These are phyloP conservation scores for Malurus leucopterus DNA, from an alignment of 2,797 vertebrate species.

Conservation along the genomic window DNA sequence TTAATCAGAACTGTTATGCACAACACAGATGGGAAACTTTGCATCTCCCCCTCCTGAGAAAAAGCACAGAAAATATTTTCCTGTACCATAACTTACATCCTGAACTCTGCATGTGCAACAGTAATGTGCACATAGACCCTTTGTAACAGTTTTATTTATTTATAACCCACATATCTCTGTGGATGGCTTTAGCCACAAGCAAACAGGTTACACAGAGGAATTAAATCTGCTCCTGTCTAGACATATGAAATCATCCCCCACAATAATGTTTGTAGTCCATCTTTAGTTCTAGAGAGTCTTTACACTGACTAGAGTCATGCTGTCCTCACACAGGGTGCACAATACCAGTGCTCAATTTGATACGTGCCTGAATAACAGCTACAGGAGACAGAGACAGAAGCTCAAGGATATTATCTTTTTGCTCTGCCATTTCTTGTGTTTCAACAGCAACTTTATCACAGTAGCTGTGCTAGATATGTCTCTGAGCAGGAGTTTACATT, in stretches of 20 bases:
- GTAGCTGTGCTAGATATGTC: background rate
- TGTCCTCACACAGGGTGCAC: background rate
- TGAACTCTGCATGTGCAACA: background rate
- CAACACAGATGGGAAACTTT: background rate
- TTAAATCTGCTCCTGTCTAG: background rate
- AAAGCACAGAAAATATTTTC: background rate
- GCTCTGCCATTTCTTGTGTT: background rate
- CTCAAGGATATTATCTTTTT: background rate
- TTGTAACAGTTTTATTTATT: background rate
- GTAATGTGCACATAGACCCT: background rate
- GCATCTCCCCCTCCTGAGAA: background rate
- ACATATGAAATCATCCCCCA: background rate
- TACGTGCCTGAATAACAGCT: accelerated
- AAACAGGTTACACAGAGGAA: background rate
- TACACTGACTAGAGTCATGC: background rate
- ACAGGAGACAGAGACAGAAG: background rate
- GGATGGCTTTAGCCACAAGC: background rate
- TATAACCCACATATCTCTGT: background rate
- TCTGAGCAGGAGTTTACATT: background rate
- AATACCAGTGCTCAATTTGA: background rate
- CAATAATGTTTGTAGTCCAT: background rate
- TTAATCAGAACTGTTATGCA: background rate
- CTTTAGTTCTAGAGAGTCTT: background rate
- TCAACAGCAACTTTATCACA: background rate
- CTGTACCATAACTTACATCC: background rate